These are phyloP conservation scores for Pentalonia nigronervosa DNA, from an alignment of 1,140 invertebrate species.

Conservation along the genomic window DNA sequence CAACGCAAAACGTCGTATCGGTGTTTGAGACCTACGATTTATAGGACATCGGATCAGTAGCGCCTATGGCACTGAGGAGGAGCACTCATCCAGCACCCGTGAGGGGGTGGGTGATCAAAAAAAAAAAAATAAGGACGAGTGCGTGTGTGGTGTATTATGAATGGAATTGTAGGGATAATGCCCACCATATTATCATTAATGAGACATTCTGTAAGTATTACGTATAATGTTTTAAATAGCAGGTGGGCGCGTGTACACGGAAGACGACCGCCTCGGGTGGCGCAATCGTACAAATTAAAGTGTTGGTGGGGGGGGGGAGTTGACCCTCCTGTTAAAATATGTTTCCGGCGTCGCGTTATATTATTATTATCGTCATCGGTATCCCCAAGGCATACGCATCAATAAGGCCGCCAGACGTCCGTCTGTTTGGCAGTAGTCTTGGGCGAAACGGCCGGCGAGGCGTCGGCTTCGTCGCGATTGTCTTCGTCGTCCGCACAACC, in stretches of 20 bases:
- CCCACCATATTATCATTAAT: too few species aligned
- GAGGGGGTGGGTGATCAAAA: too few species aligned
- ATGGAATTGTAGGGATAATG: too few species aligned
- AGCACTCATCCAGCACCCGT: too few species aligned
- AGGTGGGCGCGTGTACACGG: neutral
- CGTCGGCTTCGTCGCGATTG: neutral
- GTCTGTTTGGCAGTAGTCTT: slow-evolving; percentile 58
- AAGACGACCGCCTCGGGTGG: too few species aligned
- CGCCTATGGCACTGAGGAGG: too few species aligned
- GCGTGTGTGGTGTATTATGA: too few species aligned
- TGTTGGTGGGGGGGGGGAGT: too few species aligned
- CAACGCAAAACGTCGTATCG: too few species aligned
- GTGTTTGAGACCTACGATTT: too few species aligned
- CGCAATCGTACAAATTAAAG: neutral
- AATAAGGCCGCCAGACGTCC: slow-evolving; percentile 61
- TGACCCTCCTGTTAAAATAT: neutral
- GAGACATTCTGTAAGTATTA: neutral
- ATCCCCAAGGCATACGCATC: neutral
- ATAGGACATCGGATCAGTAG: too few species aligned
- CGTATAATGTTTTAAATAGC: neutral
- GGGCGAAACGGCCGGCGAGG: neutral
- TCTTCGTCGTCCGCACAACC: slow-evolving; percentile 1
- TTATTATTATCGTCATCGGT: neutral
- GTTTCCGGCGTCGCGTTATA: neutral
- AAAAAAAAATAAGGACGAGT: too few species aligned